Evolutionary conservation across 2,888 invertebrate species (phyloP).

Genomic region (Blomia tropicalis): DNA sequence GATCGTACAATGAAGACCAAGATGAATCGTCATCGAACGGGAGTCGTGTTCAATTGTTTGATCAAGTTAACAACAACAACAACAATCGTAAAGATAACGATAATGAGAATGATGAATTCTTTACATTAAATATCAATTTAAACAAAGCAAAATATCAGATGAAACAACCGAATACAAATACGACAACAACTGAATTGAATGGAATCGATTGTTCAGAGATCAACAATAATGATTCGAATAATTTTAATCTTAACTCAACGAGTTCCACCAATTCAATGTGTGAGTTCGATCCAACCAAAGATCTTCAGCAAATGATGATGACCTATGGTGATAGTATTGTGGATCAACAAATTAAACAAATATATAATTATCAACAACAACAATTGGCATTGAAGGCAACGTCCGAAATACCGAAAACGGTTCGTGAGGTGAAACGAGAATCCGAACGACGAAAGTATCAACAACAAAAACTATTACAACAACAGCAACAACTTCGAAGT

Average conservation of each 20-base stretch:
- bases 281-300: slow-evolving; percentile 8
- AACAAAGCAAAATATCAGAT: not conserved
- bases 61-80: not conserved
- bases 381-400: slow-evolving; percentile 49
- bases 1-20: not conserved
- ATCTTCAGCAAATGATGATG: not conserved
- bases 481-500: not conserved
- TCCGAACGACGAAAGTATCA: slow-evolving; percentile 54
- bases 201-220: not conserved
- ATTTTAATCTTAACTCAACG: not conserved
- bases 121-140: not conserved
- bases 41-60: not conserved
- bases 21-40: not conserved
- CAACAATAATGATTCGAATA: not conserved
- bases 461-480: not conserved
- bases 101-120: slow-evolving; percentile 1
- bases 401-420: slow-evolving; percentile 77
- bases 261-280: not conserved
- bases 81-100: not conserved
- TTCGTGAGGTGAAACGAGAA: slow-evolving; percentile 77
- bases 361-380: slow-evolving; percentile 33
- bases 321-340: slow-evolving; percentile 15
- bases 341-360: slow-evolving; percentile 40
- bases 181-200: not conserved
- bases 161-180: not conserved